phyloP scores from a whole-genome alignment of 2,113 vertebrate genomes.

The Tylochromis polylepis region DNA sequence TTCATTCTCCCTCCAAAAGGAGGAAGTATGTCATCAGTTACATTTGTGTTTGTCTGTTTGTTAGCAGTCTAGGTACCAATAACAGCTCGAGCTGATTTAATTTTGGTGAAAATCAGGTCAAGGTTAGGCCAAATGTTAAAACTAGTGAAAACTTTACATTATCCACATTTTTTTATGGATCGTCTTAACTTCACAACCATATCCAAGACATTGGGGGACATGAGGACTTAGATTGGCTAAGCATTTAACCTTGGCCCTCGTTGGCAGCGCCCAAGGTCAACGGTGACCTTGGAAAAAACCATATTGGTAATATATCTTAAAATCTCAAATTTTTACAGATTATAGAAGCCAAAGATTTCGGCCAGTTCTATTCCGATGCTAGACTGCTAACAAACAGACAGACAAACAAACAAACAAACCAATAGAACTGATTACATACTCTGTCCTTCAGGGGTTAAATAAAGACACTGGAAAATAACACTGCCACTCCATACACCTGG shows the following conservation, averaged over 20 bases:
- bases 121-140: background rate
- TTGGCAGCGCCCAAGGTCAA: fast-evolving
- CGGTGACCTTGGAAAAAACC: background rate
- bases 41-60: background rate
- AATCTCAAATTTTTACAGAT: background rate
- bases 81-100: no score
- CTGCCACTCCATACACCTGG: background rate
- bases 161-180: background rate
- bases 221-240: background rate
- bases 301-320: background rate
- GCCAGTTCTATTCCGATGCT: fast-evolving
- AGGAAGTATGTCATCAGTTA: background rate
- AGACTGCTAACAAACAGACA: background rate
- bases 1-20: background rate
- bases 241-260: background rate
- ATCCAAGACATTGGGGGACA: background rate
- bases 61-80: no score
- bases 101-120: background rate
- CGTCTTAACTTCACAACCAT: background rate
- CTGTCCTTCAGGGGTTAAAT: background rate
- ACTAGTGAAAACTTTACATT: background rate
- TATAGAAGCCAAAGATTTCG: background rate
- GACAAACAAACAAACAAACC: background rate
- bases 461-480: background rate
- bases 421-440: background rate